A percentile compares a stretch with the other conserved stretches of the same genome.
phyloP scores from a whole-genome alignment of 2,113 vertebrate species.

The Alexandromys fortis region DNA sequence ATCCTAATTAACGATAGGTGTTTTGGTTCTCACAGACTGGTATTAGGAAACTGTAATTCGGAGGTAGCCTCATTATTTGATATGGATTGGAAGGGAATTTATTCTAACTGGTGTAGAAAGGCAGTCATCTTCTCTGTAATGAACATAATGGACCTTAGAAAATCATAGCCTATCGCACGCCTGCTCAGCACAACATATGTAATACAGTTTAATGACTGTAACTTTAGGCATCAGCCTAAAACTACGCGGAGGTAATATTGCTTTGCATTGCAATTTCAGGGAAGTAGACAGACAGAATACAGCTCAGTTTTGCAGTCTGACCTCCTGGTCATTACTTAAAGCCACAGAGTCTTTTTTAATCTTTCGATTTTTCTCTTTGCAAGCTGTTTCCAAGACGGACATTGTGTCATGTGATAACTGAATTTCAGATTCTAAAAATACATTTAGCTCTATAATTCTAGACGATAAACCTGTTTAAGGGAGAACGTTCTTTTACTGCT shows the following conservation, averaged over 20 bases:
- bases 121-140: slow-evolving; percentile 54
- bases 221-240: slow-evolving; percentile 65
- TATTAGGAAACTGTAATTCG: slow-evolving; percentile 32
- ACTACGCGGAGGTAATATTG: slow-evolving; percentile 72
- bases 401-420: slow-evolving; percentile 82
- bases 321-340: slow-evolving; percentile 81
- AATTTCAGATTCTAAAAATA: slow-evolving; percentile 84
- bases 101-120: slow-evolving; percentile 37
- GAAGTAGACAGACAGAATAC: slow-evolving; percentile 73
- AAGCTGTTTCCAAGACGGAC: slow-evolving; percentile 80
- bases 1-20: slow-evolving; percentile 17
- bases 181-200: slow-evolving; percentile 61
- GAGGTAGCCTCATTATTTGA: neutral
- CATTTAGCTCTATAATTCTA: slow-evolving; percentile 82
- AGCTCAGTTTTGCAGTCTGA: slow-evolving; percentile 76
- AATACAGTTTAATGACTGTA: slow-evolving; percentile 50
- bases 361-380: slow-evolving; percentile 61
- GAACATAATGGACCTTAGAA: slow-evolving; percentile 63
- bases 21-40: slow-evolving; percentile 30
- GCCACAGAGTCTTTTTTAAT: slow-evolving; percentile 81
- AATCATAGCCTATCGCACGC: slow-evolving; percentile 58
- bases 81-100: neutral
- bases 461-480: slow-evolving; percentile 84
- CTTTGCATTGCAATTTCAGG: slow-evolving; percentile 74
- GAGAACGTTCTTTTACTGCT: slow-evolving; percentile 79